These are phyloP conservation scores for Conger conger DNA, from an alignment of 2,113 vertebrate species.

Conservation along the genomic window DNA sequence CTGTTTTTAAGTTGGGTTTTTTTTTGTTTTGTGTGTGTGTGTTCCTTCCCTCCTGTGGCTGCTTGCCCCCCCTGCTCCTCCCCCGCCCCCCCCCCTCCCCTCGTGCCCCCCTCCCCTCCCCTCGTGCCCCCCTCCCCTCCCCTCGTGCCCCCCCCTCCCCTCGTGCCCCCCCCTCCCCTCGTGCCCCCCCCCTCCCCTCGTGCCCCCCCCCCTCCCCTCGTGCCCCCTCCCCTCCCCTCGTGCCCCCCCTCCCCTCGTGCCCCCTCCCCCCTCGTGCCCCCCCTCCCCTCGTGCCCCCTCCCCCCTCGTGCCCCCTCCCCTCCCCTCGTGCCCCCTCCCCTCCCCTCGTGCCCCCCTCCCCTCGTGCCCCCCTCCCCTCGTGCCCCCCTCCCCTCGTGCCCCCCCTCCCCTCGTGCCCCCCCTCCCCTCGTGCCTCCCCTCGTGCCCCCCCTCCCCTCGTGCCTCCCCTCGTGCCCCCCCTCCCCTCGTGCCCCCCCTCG, in stretches of 20 bases:
- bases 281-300: slow-evolving; percentile 34
- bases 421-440: too few relatives aligned
- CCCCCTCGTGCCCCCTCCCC: slow-evolving; percentile 49
- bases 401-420: slow-evolving; percentile 39
- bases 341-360: too few relatives aligned
- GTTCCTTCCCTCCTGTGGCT: slow-evolving; percentile 45
- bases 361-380: too few relatives aligned
- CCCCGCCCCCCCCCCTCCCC: slow-evolving; percentile 44
- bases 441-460: slow-evolving; percentile 48
- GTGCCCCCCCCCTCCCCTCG: slow-evolving; percentile 48
- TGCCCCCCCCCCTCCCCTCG: slow-evolving; percentile 46
- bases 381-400: slow-evolving; percentile 54
- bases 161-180: too few relatives aligned
- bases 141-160: slow-evolving; percentile 47
- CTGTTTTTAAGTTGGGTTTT: background rate
- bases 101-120: too few relatives aligned
- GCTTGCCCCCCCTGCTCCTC: slow-evolving; percentile 53
- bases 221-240: too few relatives aligned
- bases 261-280: too few relatives aligned
- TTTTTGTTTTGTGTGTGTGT: slow-evolving; percentile 26
- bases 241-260: too few relatives aligned
- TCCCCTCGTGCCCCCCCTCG: slow-evolving; percentile 35
- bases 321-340: slow-evolving; percentile 37
- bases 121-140: slow-evolving; percentile 46
- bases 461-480: slow-evolving; percentile 51